Conservation (phyloP, 2,888 invertebrate genomes). For the Hoplodrina ambigua region DNA sequence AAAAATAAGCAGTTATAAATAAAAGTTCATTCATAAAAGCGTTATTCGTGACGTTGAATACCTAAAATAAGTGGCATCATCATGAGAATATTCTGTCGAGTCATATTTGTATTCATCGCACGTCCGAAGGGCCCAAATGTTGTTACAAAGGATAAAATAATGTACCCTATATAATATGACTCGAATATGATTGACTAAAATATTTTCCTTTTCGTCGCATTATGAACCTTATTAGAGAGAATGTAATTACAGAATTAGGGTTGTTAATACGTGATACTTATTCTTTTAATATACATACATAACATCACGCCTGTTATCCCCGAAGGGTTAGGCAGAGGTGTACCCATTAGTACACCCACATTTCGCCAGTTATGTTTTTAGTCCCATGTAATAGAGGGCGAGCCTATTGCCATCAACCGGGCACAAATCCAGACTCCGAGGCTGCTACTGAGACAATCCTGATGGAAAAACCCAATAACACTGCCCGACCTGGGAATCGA, state of each 20-base stretch:
- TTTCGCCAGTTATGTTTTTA: too few relatives aligned
- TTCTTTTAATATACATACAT: too few relatives aligned
- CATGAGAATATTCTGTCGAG: slow-evolving; percentile 23
- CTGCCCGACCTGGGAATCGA: too few relatives aligned
- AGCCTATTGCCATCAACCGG: too few relatives aligned
- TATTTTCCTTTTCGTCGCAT: background rate
- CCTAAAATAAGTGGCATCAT: slow-evolving; percentile 45
- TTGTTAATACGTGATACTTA: too few relatives aligned
- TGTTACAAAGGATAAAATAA: slow-evolving; percentile 28
- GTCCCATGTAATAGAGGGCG: too few relatives aligned
- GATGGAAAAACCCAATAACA: too few relatives aligned
- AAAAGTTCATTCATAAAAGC: slow-evolving; percentile 31
- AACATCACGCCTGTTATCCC: too few relatives aligned
- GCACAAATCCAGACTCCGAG: too few relatives aligned
- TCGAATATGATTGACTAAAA: slow-evolving; percentile 14
- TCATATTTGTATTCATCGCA: slow-evolving; percentile 30
- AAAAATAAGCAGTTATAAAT: slow-evolving; percentile 27
- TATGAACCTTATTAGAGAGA: background rate
- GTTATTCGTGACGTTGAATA: slow-evolving; percentile 27
- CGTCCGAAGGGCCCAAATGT: slow-evolving; percentile 16
- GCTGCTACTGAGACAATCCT: too few relatives aligned
- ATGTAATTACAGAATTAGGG: slow-evolving; percentile 8
- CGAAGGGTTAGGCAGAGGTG: too few relatives aligned
- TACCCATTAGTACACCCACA: too few relatives aligned
- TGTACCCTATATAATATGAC: slow-evolving; percentile 11